Conservation (phyloP, 2,797 vertebrate species). For the Sebastes ruberrimus region DNA sequence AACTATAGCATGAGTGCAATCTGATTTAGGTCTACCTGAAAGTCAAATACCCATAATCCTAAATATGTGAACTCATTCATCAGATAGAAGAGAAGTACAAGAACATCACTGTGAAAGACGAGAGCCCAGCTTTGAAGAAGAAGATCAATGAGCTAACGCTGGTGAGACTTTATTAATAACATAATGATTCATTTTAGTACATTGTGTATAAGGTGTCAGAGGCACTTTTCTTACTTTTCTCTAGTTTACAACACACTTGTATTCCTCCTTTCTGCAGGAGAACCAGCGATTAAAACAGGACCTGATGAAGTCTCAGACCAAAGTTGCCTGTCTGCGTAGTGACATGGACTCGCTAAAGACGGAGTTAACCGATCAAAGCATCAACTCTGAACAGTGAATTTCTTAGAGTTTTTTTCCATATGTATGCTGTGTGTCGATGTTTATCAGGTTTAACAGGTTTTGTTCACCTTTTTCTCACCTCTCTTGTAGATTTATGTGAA, state of each 20-base stretch:
- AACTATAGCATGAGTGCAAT: not conserved
- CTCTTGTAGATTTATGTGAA: not conserved
- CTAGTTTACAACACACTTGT: not conserved
- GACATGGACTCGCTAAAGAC: slow-evolving; percentile 95
- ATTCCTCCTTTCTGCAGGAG: slow-evolving; percentile 79
- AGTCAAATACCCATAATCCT: not conserved
- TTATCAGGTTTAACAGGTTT: slow-evolving; percentile 4
- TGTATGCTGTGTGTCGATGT: not conserved
- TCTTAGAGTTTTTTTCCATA: too few species aligned
- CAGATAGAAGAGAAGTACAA: slow-evolving; percentile 94
- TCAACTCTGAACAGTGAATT: slow-evolving; percentile 89
- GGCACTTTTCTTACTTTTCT: not conserved
- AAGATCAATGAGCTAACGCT: slow-evolving; percentile 88
- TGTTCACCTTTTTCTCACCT: not conserved
- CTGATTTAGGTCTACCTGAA: not conserved
- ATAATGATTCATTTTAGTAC: not conserved
- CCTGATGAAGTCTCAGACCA: slow-evolving; percentile 94
- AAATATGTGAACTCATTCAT: slow-evolving; percentile 21
- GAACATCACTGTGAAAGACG: slow-evolving; percentile 87
- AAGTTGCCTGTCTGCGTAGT: slow-evolving; percentile 91
- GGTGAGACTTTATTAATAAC: slow-evolving; percentile 77
- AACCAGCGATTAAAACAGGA: slow-evolving; percentile 95
- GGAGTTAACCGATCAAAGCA: slow-evolving; percentile 92
- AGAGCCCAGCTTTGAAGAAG: slow-evolving; percentile 87
- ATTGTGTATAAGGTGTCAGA: not conserved